Evolutionary conservation across 2,113 vertebrate genomes (phyloP).

Genomic region (Bagarius yarrelli): DNA sequence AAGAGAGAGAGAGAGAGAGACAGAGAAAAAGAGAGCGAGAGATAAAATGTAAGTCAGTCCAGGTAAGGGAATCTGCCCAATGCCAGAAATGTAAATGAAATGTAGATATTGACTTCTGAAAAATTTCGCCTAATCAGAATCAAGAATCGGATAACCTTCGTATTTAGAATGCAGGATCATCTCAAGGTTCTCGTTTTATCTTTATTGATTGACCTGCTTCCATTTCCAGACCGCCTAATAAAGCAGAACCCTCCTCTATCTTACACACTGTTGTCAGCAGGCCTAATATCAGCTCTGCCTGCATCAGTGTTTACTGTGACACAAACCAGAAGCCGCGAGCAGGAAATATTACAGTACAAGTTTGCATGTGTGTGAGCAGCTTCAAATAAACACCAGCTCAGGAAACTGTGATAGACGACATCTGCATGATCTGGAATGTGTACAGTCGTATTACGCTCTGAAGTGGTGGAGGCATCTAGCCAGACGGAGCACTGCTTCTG

Average conservation of each 20-base stretch:
- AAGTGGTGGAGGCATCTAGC: conserved; percentile 27
- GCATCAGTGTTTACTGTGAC: conserved; percentile 19
- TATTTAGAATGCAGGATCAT: not conserved
- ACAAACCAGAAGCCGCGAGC: conserved; percentile 23
- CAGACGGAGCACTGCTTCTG: conserved; percentile 36
- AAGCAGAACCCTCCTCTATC: conserved; percentile 16
- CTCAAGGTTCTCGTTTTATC: not conserved
- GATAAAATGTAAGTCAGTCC: too few species aligned
- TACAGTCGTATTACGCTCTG: conserved; percentile 14
- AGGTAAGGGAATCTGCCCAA: too few species aligned
- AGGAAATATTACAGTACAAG: conserved; percentile 15
- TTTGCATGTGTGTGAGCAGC: not conserved
- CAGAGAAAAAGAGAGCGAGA: too few species aligned
- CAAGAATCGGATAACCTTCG: not conserved
- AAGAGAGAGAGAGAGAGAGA: too few species aligned
- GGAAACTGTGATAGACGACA: conserved; percentile 22
- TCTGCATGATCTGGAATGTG: conserved; percentile 29
- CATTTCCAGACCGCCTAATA: not conserved
- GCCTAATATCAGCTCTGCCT: conserved; percentile 8
- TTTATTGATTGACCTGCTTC: not conserved
- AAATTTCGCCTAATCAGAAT: not conserved
- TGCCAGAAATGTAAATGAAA: too few species aligned
- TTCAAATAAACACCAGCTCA: conserved; percentile 14
- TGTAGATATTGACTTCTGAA: too few species aligned
- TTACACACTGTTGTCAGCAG: conserved; percentile 1